Conservation (phyloP, 2,888 invertebrate species). For the Opisthograptis luteolata region DNA sequence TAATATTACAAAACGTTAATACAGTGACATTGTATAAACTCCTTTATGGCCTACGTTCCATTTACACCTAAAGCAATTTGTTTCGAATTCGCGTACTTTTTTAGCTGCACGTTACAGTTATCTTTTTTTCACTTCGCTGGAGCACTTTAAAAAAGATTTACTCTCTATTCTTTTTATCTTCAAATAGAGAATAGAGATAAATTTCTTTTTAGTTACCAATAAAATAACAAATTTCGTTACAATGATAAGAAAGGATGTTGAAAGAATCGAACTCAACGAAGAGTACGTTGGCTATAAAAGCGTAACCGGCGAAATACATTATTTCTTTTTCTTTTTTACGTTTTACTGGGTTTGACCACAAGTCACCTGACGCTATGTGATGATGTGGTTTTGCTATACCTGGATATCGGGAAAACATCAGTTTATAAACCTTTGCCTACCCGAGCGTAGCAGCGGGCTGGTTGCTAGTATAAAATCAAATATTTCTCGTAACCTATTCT, state of each 20-base stretch:
- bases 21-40: slow-evolving; percentile 7
- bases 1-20: too few species aligned
- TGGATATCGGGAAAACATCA: too few species aligned
- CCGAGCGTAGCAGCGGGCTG: too few species aligned
- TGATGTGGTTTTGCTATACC: too few species aligned
- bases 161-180: slow-evolving; percentile 32
- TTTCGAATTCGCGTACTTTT: slow-evolving; percentile 65
- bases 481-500: too few species aligned
- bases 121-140: slow-evolving; percentile 50
- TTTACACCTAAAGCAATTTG: slow-evolving; percentile 69
- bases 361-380: too few species aligned
- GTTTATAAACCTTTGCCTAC: too few species aligned
- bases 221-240: neutral
- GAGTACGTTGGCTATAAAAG: too few species aligned
- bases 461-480: too few species aligned
- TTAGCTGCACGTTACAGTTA: slow-evolving; percentile 45
- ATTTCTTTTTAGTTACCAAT: slow-evolving; percentile 17
- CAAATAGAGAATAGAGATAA: slow-evolving; percentile 28
- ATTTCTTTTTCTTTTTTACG: too few species aligned
- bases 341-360: too few species aligned
- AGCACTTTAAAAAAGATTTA: slow-evolving; percentile 55
- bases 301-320: too few species aligned
- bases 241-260: neutral
- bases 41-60: slow-evolving; percentile 55
- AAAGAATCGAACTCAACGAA: neutral